Conservation (phyloP, 2,888 invertebrate genomes). For the Acleris literana region DNA sequence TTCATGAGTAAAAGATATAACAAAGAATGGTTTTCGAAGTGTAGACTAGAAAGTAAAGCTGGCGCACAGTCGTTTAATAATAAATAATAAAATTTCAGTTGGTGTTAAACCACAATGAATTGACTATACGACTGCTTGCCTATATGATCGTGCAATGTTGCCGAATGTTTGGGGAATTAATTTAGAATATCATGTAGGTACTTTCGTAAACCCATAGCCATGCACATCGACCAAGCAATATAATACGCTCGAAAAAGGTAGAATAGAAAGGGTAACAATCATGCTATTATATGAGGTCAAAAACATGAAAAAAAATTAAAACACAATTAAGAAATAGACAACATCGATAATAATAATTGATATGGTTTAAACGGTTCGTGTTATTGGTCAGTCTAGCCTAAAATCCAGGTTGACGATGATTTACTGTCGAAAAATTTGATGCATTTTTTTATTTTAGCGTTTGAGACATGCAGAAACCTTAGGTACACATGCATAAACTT, state of each 20-base stretch:
- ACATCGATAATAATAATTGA: conserved; percentile 52
- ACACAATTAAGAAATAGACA: conserved; percentile 55
- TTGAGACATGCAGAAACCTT: conserved; percentile 60
- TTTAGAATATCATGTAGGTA: conserved; percentile 57
- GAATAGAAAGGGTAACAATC: conserved; percentile 57
- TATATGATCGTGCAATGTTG: conserved; percentile 70
- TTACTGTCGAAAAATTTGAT: conserved; percentile 41
- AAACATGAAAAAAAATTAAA: conserved; percentile 52
- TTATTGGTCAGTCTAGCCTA: conserved; percentile 47
- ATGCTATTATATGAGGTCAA: conserved; percentile 81
- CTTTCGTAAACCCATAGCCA: conserved; percentile 67
- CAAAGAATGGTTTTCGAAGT: conserved; percentile 66
- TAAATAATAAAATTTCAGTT: conserved; percentile 38
- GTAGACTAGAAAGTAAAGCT: conserved; percentile 64
- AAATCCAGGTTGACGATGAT: conserved; percentile 49
- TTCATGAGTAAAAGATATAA: conserved; percentile 28
- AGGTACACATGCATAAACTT: conserved; percentile 57
- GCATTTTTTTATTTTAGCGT: conserved; percentile 48
- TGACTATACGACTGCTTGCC: conserved; percentile 68
- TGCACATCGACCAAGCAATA: conserved; percentile 75
- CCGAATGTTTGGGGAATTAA: conserved; percentile 55
- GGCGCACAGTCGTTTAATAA: conserved; percentile 71
- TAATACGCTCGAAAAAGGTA: conserved; percentile 43
- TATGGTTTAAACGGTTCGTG: conserved; percentile 50
- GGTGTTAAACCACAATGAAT: conserved; percentile 42